Evolutionary conservation across 2,797 vertebrate species (phyloP), one percentile per base, ranked within the genome.

Genomic region (Hippocampus kuda): DNA sequence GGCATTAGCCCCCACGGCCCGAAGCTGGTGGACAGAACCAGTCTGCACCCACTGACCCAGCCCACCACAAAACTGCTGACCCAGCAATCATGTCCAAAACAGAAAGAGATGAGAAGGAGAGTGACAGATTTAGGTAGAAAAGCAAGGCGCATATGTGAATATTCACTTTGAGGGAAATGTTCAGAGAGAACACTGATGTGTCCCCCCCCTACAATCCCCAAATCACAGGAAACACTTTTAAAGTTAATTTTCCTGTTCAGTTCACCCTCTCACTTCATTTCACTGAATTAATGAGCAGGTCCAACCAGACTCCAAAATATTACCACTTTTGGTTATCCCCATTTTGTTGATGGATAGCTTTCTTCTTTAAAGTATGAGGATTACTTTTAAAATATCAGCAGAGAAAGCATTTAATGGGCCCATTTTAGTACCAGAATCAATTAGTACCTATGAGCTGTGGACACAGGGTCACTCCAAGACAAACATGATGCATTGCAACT

Each of bases 261-360:
- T 87, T 89, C 84, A 79, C 81, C 88, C 86, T 91, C 85, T 90
- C 90, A 92, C 90, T 91, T 92, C 90, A 92, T 91, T 92, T 90
- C 89, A 92, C 90, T 89, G 86, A 90, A 90, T 90, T 92, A 92
- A 92, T 91, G 90, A 91, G 90, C 88, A 83, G 82, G 76, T 85
- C 81, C 72, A 78, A 86, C 70, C 82, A 79, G 82, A 81, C 72
- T 70, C 77, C 68, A 42, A 54, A 79, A 54, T 54, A 56, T 26
- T 46, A 26, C 1, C 5, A 80, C 76, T 82, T 75, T 76, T 77
- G 75, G 77, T 72, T 83, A 67, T 66, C 68, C 57, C 67, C 72
- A 53, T 73, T 79, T 75, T 80, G 70, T 42, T 72, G 71, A 68
- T 24, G 68, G 26, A 34, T 38, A 20, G 56, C 12, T 26, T 59